These are phyloP conservation scores for Pelecanus crispus DNA, from an alignment of 2,113 vertebrate genomes.

Conservation along the genomic window DNA sequence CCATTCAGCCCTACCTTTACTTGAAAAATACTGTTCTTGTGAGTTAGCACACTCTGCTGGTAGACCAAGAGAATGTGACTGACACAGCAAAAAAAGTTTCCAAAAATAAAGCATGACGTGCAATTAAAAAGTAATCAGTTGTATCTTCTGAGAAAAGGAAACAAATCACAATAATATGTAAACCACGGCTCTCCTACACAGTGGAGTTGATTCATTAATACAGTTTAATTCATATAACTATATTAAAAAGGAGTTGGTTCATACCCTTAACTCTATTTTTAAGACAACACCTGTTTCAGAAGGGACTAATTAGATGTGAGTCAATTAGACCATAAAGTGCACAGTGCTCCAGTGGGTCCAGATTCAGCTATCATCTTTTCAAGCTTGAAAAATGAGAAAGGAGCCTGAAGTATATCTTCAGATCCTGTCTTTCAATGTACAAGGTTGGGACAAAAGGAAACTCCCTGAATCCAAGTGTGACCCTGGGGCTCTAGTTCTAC, in stretches of 20 bases:
- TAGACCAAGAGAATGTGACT: not conserved
- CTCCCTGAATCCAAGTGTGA: not conserved
- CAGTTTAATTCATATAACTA: not conserved
- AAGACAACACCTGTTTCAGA: not conserved
- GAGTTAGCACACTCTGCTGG: constrained; percentile 29
- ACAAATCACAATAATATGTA: not conserved
- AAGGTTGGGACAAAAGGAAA: not conserved
- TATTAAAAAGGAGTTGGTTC: not conserved
- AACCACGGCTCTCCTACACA: not conserved
- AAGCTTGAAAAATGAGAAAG: not conserved
- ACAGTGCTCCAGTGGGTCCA: not conserved
- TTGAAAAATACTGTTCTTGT: not conserved
- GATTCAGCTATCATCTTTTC: not conserved
- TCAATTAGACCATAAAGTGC: not conserved
- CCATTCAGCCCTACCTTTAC: not conserved
- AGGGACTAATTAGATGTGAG: not conserved
- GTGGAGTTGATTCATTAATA: not conserved
- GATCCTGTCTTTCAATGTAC: not conserved
- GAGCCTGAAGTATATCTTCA: not conserved
- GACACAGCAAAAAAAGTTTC: not conserved
- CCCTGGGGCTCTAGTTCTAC: not conserved
- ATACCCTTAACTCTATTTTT: not conserved
- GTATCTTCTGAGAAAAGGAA: not conserved
- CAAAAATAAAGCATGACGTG: not conserved
- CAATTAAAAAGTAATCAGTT: not conserved